phyloP scores from a whole-genome alignment of 2,113 vertebrate species.

The Microtus montanus region DNA sequence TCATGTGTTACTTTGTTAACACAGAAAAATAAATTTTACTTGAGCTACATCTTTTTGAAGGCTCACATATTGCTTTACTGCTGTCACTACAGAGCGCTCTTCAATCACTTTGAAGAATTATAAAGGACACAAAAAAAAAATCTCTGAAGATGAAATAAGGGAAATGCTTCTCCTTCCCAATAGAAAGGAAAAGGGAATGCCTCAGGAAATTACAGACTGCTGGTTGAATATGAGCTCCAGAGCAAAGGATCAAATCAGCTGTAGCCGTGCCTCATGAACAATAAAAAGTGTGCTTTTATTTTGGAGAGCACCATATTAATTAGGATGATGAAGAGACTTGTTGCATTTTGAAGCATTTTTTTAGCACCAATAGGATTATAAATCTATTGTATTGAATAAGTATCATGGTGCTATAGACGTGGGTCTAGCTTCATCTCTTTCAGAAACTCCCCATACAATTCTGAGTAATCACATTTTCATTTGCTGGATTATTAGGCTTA shows the following conservation, averaged over 20 bases:
- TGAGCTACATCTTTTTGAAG: conserved; percentile 49
- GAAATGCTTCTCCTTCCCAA: conserved; percentile 40
- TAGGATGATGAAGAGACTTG: neutral
- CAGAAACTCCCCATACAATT: neutral
- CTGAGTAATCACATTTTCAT: neutral
- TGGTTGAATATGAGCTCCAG: neutral
- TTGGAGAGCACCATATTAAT: neutral
- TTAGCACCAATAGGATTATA: neutral
- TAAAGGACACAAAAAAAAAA: conserved; percentile 31
- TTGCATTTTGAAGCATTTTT: neutral
- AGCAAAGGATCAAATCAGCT: conserved; percentile 11
- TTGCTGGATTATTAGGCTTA: neutral
- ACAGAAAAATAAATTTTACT: conserved; percentile 34
- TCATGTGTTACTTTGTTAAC: conserved; percentile 49
- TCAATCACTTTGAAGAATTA: conserved; percentile 63
- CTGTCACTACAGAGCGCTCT: conserved; percentile 13
- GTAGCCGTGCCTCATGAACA: neutral
- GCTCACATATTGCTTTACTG: conserved; percentile 46
- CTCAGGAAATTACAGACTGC: conserved; percentile 20
- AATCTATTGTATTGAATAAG: neutral
- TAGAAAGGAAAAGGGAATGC: conserved; percentile 28
- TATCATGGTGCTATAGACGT: neutral
- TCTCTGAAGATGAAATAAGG: conserved; percentile 57
- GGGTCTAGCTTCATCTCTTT: neutral
- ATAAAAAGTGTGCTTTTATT: neutral